These are phyloP conservation scores for Seriola aureovittata DNA, from an alignment of 2,113 vertebrate genomes.

Conservation along the genomic window DNA sequence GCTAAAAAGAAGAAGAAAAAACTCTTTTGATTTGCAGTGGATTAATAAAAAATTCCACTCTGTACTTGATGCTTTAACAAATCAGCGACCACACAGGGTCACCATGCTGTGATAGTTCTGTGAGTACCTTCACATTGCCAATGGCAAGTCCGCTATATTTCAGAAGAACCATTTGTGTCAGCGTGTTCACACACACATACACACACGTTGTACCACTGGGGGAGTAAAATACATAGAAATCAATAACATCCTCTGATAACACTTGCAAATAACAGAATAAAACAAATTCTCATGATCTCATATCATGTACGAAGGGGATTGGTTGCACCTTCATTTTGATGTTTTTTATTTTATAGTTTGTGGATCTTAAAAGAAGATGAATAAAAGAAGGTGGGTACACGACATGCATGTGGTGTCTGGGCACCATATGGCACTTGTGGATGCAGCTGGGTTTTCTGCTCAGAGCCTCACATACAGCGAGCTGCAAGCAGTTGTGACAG, in stretches of 20 bases:
- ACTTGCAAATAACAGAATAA: constrained; percentile 56
- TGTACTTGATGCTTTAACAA: constrained; percentile 43
- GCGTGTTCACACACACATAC: constrained; percentile 27
- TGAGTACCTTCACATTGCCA: constrained; percentile 31
- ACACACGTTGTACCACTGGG: constrained; percentile 45
- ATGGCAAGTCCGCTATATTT: constrained; percentile 47
- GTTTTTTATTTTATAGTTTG: constrained; percentile 40
- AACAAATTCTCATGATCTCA: constrained; percentile 51
- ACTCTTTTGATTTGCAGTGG: constrained; percentile 45
- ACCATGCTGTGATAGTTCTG: constrained; percentile 27
- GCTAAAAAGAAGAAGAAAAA: constrained; percentile 4
- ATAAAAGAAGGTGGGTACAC: constrained; percentile 16
- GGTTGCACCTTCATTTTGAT: constrained; percentile 28
- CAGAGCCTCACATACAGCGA: constrained; percentile 34
- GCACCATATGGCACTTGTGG: constrained; percentile 66
- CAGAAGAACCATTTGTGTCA: constrained; percentile 62
- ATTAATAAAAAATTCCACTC: constrained; percentile 43
- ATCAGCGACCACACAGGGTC: constrained; percentile 34
- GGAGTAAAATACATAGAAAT: constrained; percentile 68
- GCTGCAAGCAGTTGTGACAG: constrained; percentile 37
- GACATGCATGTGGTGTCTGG: constrained; percentile 33
- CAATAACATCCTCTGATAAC: constrained; percentile 66
- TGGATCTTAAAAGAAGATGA: constrained; percentile 22
- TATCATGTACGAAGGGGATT: constrained; percentile 59
- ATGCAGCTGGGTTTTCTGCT: constrained; percentile 56